phyloP scores from a whole-genome alignment of 2,113 vertebrate species.

The Tragulus kanchil region DNA sequence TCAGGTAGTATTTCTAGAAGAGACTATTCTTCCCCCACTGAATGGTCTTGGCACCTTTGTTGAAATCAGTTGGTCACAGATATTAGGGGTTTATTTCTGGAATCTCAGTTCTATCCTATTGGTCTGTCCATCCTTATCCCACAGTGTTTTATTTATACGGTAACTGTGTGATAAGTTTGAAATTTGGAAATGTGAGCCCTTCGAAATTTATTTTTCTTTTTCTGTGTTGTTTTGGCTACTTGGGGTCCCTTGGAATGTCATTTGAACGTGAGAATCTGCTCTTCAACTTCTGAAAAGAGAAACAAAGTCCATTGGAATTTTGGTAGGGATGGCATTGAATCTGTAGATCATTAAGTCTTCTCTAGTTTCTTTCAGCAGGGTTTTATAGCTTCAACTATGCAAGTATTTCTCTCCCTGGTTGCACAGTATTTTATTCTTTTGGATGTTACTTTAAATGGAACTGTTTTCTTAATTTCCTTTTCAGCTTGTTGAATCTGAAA shows the following conservation, averaged over 20 bases:
- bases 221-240: background rate
- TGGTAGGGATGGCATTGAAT: background rate
- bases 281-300: background rate
- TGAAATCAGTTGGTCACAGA: background rate
- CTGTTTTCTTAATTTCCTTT: background rate
- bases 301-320: background rate
- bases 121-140: background rate
- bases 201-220: background rate
- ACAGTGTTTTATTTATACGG: background rate
- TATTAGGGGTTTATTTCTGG: background rate
- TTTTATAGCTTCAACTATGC: background rate
- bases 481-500: background rate
- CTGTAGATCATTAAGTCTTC: background rate
- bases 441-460: background rate
- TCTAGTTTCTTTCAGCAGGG: background rate
- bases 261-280: background rate
- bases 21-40: background rate
- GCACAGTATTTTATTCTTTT: background rate
- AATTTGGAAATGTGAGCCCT: background rate
- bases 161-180: background rate
- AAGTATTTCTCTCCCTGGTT: background rate
- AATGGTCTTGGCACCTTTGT: background rate
- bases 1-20: background rate
- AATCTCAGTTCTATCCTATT: background rate
- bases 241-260: background rate